phyloP scores from a whole-genome alignment of 2,113 vertebrate species.

The Procavia capensis region DNA sequence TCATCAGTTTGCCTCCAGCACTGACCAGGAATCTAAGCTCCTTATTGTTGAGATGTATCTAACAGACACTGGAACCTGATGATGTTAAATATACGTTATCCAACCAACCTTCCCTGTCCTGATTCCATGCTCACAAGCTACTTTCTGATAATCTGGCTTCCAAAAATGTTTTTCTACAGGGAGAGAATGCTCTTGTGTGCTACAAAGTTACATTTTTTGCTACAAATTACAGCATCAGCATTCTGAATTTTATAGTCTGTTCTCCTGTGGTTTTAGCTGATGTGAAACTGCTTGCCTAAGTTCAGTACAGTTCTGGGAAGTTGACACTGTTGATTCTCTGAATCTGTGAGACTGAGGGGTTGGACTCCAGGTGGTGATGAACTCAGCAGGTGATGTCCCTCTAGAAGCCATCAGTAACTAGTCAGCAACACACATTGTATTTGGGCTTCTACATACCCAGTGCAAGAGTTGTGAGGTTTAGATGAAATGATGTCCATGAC shows the following conservation, averaged over 20 bases:
- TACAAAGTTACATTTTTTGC: slow-evolving; percentile 19
- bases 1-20: not conserved
- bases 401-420: not conserved
- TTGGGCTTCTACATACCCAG: not conserved
- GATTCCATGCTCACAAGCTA: not conserved
- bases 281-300: slow-evolving; percentile 39
- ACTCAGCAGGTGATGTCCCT: not conserved
- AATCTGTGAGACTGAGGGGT: not conserved
- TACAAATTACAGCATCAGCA: slow-evolving; percentile 25
- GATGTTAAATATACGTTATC: not conserved
- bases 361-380: not conserved
- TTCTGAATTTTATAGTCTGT: slow-evolving; percentile 3
- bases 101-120: not conserved
- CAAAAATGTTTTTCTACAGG: not conserved
- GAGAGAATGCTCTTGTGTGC: not conserved
- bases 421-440: not conserved
- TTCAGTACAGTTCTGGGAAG: not conserved
- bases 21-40: not conserved
- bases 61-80: not conserved
- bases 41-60: not conserved
- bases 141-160: slow-evolving; percentile 34
- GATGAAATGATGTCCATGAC: slow-evolving; percentile 31
- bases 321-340: slow-evolving; percentile 18
- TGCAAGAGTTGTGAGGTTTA: not conserved
- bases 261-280: slow-evolving; percentile 47